Base-by-base conservation (phyloP, 37 sponge, comb jelly and placozoan species). In the Mnemiopsis leidyi region DNA sequence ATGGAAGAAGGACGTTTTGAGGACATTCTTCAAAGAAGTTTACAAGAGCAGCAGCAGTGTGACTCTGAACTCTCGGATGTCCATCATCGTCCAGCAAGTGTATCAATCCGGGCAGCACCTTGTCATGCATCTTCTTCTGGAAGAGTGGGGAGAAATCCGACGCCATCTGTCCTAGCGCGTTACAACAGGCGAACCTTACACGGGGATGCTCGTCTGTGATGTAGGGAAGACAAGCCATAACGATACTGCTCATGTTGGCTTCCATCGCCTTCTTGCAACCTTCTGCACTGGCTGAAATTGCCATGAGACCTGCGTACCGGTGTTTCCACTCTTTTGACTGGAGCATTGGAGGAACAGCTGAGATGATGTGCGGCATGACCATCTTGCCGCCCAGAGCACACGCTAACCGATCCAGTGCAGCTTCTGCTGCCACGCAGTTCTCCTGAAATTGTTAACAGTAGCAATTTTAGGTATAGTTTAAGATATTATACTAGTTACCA, bases 11-110 rank as follows among this genome's bases (percentile, higher is more conserved):
- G 33, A 96, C 77, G 48, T 94, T 71, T 94, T 96, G 95, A 9
- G 99, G 97, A 88, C 97, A 97, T 67, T 94, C 94, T 38, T 97
- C 97, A 32, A 94, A 93, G 93, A 99, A 99, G 95, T 97, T 96
- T 31, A 96, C 95, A 35, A 99, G 94, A 32, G 99, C 99, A 0
- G 99, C 97, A 34, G 95, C 95, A 36, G 97, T 96, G 93, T 99
- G 99, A 0, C 96, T 95, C 94, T 96, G 97, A 5, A 99, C 97
- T 5, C 97, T 93, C 2, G 97, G 96, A 30, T 97, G 95, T 29
- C 38, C 94, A 92, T 93, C 95, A 93, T 96, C 97, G 69, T 95
- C 95, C 83, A 99, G 92, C 30, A 95, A 95, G 26, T 93, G n/a
- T 26, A 98, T 93, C 0, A 99, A 94, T 33, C 96, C 94, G 1